Percentiles rank a stretch among this genome's conserved stretches.
These are phyloP conservation scores for Euthynnus affinis DNA, from an alignment of 2,797 vertebrate genomes.

Conservation along the genomic window DNA sequence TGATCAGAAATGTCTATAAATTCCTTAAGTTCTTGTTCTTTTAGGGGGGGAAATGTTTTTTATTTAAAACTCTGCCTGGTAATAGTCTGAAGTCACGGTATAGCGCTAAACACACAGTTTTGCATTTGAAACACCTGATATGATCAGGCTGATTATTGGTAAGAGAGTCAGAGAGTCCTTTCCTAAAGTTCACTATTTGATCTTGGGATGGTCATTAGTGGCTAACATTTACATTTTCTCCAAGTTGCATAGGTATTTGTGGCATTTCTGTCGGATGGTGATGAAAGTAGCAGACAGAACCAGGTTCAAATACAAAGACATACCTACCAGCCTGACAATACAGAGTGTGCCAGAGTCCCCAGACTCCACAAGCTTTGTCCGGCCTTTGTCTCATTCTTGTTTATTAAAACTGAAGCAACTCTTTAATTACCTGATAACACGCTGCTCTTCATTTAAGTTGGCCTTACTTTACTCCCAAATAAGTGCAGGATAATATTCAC, in stretches of 20 bases:
- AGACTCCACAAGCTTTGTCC: conserved; percentile 65
- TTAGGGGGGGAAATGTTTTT: too few relatives aligned
- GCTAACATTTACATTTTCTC: background rate
- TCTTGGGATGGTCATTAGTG: background rate
- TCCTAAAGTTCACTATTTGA: background rate
- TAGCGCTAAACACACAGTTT: background rate
- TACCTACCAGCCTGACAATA: conserved; percentile 68
- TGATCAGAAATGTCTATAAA: background rate
- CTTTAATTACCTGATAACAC: conserved; percentile 38
- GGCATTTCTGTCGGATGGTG: conserved; percentile 36
- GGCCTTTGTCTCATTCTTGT: conserved; percentile 60
- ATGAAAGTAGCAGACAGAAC: conserved; percentile 46
- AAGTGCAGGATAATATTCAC: conserved; percentile 9
- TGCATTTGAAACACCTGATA: background rate
- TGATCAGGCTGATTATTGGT: too few relatives aligned
- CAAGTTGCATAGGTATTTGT: conserved; percentile 39
- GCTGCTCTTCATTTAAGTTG: conserved; percentile 23
- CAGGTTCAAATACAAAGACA: conserved; percentile 70
- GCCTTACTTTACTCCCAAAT: conserved; percentile 4
- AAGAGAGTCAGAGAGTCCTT: background rate
- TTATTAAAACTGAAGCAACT: conserved; percentile 29
- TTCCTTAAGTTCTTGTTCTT: background rate
- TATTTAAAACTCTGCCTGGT: background rate
- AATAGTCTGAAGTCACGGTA: background rate
- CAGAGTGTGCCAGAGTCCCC: conserved; percentile 76